phyloP scores from a whole-genome alignment of 2,797 vertebrate genomes.

The Melanotaenia maccullochi region DNA sequence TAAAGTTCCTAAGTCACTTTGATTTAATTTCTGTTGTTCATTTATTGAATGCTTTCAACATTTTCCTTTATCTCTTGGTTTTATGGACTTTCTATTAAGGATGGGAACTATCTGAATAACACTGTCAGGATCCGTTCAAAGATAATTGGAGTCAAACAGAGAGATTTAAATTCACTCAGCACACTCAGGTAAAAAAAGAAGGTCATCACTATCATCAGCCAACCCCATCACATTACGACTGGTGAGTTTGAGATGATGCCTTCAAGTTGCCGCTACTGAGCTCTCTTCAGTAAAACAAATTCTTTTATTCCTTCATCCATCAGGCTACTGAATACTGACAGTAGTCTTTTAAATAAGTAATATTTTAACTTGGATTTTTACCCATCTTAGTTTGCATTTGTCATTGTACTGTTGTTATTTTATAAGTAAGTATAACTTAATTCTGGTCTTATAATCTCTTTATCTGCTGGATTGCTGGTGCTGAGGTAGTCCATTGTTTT shows the following conservation, averaged over 20 bases:
- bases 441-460: too few species aligned
- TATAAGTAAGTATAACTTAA: too few species aligned
- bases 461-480: too few species aligned
- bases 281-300: background rate
- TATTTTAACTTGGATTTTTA: background rate
- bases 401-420: background rate
- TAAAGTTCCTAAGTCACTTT: background rate
- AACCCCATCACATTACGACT: background rate
- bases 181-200: background rate
- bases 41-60: background rate
- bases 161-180: background rate
- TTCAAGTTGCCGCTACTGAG: background rate
- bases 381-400: background rate
- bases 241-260: background rate
- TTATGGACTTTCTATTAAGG: background rate
- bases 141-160: background rate
- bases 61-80: background rate
- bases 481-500: background rate
- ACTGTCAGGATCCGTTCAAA: background rate
- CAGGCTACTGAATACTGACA: background rate
- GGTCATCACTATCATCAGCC: background rate
- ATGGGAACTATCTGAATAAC: background rate
- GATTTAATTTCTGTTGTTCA: background rate
- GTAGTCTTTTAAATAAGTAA: background rate
- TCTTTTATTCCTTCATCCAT: background rate